Conservation (phyloP, 2,888 invertebrate genomes). For the Limnephilus marmoratus region DNA sequence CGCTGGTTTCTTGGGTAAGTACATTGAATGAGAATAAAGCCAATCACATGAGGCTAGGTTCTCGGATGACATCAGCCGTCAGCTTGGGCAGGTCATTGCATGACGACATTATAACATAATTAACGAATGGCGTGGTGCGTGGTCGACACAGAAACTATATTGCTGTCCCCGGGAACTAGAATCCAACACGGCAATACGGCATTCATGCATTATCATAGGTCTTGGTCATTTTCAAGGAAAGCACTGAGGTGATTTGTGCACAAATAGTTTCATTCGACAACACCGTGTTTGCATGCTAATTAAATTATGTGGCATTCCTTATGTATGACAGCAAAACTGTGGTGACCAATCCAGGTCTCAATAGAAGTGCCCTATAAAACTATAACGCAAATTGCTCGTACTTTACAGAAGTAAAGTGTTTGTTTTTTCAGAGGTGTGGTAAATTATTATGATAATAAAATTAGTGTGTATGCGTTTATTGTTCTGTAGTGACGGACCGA, state of each 20-base stretch:
- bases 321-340: not conserved
- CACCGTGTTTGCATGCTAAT: not conserved
- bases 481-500: not conserved
- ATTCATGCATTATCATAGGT: not conserved
- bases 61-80: not conserved
- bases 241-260: not conserved
- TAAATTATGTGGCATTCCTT: not conserved
- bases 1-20: not conserved
- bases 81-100: constrained; percentile 2
- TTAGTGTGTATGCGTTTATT: not conserved
- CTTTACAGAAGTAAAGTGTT: not conserved
- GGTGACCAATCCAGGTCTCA: not conserved
- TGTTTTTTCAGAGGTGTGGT: not conserved
- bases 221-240: not conserved
- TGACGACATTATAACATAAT: not conserved
- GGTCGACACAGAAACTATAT: not conserved
- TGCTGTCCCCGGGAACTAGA: not conserved
- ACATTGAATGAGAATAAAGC: not conserved
- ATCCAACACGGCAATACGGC: not conserved
- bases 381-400: not conserved
- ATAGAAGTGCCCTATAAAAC: not conserved
- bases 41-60: not conserved
- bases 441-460: not conserved
- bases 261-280: not conserved
- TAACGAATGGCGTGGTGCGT: not conserved